Evolutionary conservation across 2,797 vertebrate species (phyloP), one percentile per base, ranked within the genome.

Genomic region (Phoxinus dragarum): DNA sequence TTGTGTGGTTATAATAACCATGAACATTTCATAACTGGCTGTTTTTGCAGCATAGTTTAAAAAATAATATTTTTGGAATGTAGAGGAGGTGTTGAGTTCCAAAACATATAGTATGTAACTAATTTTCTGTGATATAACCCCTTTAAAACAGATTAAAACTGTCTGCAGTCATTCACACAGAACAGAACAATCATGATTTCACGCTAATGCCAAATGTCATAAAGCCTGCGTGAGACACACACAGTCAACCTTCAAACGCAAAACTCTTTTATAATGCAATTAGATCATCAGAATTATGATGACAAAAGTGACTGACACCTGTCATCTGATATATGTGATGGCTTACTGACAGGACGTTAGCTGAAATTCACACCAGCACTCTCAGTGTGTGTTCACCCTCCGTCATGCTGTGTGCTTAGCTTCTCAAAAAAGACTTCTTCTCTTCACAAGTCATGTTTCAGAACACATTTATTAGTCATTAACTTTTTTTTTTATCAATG

Each of bases 111-210:
- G 6, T n/a, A 76, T 38, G 21, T 59, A 76, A n/a, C 34, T 36
- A 0, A 72, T 75, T 83, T 49, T 21, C 2, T 0, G n/a, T 34
- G 44, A 77, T 42, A 78, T 47, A 52, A 84, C 47, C 82, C 82
- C 47, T 67, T 86, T 86, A 88, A 88, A 93, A 92, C 91, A 90
- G 89, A 93, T 95, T 95, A 93, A 95, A 94, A 93, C 92, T 90
- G 94, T 94, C 93, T 95, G 93, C 93, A 94, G 93, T 94, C 94
- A 95, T 94, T 95, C 86, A 91, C 91, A 92, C 85, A 85, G 64
- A 88, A 75, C 44, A 74, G 71, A 87, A 69, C 66, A 38, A 64
- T 86, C 83, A 84, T 84, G 76, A 85, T 81, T 86, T 40, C 78
- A 78, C 69, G 64, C 75, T 72, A 75, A 42, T 72, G 82, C 77